A percentile compares a stretch with the other conserved stretches of the same genome.
These are phyloP conservation scores for Odontocerum albicorne DNA, from an alignment of 2,888 invertebrate species.

Conservation along the genomic window DNA sequence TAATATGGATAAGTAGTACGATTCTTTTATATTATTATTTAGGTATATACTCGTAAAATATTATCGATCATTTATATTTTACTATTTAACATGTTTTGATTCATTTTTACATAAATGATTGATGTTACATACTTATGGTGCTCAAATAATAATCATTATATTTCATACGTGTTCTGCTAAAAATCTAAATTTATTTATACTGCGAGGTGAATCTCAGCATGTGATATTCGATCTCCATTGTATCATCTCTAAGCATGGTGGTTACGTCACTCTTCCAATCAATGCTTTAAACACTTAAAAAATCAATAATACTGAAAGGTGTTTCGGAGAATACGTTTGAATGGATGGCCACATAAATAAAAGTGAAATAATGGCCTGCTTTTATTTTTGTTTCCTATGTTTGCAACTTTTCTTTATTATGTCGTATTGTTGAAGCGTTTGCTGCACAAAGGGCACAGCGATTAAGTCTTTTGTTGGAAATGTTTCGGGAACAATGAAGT, in stretches of 20 bases:
- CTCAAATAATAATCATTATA: too few relatives aligned
- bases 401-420: slow-evolving; percentile 36
- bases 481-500: slow-evolving; percentile 29
- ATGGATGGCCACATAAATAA: slow-evolving; percentile 29
- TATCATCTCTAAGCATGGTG: not conserved
- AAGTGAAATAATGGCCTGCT: slow-evolving; percentile 29
- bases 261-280: slow-evolving; percentile 11
- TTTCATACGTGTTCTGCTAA: too few relatives aligned
- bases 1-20: too few relatives aligned
- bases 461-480: slow-evolving; percentile 34
- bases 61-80: too few relatives aligned
- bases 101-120: too few relatives aligned
- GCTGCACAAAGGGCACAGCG: slow-evolving; percentile 34
- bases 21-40: too few relatives aligned
- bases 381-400: slow-evolving; percentile 36
- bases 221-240: slow-evolving; percentile 3
- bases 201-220: not conserved
- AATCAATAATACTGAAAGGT: slow-evolving; percentile 34
- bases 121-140: too few relatives aligned
- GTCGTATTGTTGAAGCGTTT: slow-evolving; percentile 29
- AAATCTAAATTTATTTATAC: too few relatives aligned
- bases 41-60: too few relatives aligned
- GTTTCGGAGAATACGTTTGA: slow-evolving; percentile 31
- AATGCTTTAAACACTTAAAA: slow-evolving; percentile 26
- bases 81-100: too few relatives aligned